Evolutionary conservation across 1,140 invertebrate genomes (phyloP).

Genomic region (Glossosoma conforme): DNA sequence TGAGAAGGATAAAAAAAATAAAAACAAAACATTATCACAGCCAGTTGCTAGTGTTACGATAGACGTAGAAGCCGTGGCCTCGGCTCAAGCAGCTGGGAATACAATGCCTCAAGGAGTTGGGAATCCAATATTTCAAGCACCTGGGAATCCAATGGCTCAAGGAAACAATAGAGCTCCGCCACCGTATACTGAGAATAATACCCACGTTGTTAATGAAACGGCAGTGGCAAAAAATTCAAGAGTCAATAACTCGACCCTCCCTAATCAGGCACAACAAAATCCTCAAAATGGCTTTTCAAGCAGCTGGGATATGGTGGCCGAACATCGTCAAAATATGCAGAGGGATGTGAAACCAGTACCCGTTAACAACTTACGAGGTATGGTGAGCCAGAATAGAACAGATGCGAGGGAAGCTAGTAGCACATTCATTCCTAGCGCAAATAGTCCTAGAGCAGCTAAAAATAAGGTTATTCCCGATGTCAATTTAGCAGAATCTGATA

Average conservation of each 20-base stretch:
- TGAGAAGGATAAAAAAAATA: conserved; percentile 27
- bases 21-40: conserved; percentile 30
- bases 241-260: not conserved
- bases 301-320: conserved; percentile 46
- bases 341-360: conserved; percentile 13
- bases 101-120: too few species aligned
- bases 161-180: too few species aligned
- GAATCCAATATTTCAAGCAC: too few species aligned
- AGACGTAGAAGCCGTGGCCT: conserved; percentile 9
- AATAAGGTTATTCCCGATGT: not conserved
- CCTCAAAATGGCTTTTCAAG: conserved; percentile 28
- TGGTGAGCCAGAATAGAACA: conserved; percentile 12
- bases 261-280: not conserved
- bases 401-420: conserved; percentile 7
- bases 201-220: conserved; percentile 39
- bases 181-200: conserved; percentile 40
- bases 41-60: conserved; percentile 25
- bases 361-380: conserved; percentile 18
- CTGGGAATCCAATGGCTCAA: too few species aligned
- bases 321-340: conserved; percentile 41
- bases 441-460: conserved; percentile 7
- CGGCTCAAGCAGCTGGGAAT: conserved; percentile 3
- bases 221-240: conserved; percentile 20
- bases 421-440: conserved; percentile 5
- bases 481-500: not conserved